These are phyloP conservation scores for Umimayanthus chanpuru DNA, from an alignment of 92 coral and sea anemone genomes.

Conservation along the genomic window DNA sequence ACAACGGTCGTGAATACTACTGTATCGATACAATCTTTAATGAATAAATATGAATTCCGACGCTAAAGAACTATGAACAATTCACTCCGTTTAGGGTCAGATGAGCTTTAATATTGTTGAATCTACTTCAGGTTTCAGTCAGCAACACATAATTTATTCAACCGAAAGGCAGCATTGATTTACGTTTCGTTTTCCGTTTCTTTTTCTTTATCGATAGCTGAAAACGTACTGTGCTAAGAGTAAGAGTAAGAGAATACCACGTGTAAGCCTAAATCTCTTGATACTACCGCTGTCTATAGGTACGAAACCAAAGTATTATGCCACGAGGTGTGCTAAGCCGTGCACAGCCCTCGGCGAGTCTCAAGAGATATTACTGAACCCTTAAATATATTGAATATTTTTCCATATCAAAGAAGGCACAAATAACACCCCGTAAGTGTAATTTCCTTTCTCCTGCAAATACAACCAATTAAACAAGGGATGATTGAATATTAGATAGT, in stretches of 20 bases:
- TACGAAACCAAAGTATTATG: background rate
- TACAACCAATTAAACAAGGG: no score
- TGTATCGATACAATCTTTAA: no score
- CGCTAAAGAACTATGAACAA: background rate
- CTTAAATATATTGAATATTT: background rate
- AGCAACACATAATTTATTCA: no score
- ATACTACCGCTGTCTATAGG: background rate
- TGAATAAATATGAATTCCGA: background rate
- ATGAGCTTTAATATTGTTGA: background rate
- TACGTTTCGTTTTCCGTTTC: slow-evolving; percentile 22
- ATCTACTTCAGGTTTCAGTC: background rate
- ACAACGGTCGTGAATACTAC: background rate
- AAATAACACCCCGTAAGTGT: background rate
- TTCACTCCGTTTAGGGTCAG: background rate
- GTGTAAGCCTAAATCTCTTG: slow-evolving; percentile 4
- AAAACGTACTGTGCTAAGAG: background rate
- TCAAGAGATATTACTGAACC: background rate
- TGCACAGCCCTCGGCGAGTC: background rate
- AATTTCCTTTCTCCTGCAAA: background rate
- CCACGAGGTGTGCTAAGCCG: slow-evolving; percentile 13
- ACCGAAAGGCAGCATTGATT: no score
- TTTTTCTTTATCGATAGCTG: slow-evolving; percentile 34
- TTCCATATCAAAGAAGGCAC: background rate
- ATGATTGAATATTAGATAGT: no score
- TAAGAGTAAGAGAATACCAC: no score